phyloP scores from a whole-genome alignment of 2,888 invertebrate species.

The Beris morrisii region DNA sequence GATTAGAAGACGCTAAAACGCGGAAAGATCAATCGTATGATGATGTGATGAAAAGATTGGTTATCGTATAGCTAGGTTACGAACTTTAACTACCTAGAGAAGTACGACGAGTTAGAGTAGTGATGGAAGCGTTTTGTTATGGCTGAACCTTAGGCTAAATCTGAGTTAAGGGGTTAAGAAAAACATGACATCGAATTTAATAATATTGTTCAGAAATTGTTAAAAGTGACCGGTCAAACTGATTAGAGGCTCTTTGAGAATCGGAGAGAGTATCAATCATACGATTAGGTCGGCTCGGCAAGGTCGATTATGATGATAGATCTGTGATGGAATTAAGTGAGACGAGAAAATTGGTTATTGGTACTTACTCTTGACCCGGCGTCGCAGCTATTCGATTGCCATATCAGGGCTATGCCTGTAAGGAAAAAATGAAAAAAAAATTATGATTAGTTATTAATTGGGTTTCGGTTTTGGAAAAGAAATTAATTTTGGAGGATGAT shows the following conservation, averaged over 20 bases:
- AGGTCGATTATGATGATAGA: slow-evolving; percentile 20
- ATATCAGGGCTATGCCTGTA: slow-evolving; percentile 32
- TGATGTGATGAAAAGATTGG: slow-evolving; percentile 11
- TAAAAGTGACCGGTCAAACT: too few species aligned
- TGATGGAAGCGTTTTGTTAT: too few species aligned
- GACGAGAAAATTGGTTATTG: slow-evolving; percentile 7
- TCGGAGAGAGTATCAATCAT: slow-evolving; percentile 14
- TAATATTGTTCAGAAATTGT: too few species aligned
- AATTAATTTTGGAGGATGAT: neutral
- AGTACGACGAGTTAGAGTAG: too few species aligned
- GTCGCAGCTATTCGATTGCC: slow-evolving; percentile 16
- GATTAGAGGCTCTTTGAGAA: neutral
- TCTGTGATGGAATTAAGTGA: neutral
- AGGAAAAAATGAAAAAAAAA: slow-evolving; percentile 15
- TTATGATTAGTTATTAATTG: slow-evolving; percentile 15
- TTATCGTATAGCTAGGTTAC: too few species aligned
- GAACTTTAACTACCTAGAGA: too few species aligned
- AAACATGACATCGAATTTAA: too few species aligned
- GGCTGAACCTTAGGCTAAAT: too few species aligned
- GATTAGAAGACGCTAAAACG: slow-evolving; percentile 3
- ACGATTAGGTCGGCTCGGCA: slow-evolving; percentile 10
- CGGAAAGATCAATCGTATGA: slow-evolving; percentile 30
- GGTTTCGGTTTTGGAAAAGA: slow-evolving; percentile 1
- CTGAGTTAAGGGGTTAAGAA: too few species aligned
- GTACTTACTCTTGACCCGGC: slow-evolving; percentile 34